These are phyloP conservation scores for Taeniopygia guttata DNA, from an alignment of 2,797 vertebrate genomes.

Conservation along the genomic window DNA sequence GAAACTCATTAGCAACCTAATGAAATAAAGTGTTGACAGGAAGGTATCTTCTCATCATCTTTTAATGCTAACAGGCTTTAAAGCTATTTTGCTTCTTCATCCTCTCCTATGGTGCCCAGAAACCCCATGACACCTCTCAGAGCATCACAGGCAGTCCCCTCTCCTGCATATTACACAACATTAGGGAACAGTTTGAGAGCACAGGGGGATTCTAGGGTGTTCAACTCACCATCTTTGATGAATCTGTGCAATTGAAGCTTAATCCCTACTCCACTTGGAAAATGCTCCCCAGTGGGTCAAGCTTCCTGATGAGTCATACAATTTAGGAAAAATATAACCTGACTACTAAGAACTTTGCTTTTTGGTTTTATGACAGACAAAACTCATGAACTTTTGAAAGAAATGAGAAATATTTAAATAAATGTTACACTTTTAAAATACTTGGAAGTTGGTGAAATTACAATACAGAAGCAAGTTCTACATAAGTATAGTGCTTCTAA, in stretches of 20 bases:
- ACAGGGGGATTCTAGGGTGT: conserved; percentile 18
- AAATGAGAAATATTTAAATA: not conserved
- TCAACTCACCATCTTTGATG: conserved; percentile 27
- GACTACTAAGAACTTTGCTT: not conserved
- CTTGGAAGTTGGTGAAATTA: not conserved
- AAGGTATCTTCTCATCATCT: conserved; percentile 62
- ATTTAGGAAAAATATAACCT: not conserved
- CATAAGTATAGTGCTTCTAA: not conserved
- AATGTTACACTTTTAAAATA: not conserved
- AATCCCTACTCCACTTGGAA: conserved; percentile 38
- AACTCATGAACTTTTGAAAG: not conserved
- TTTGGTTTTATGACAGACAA: not conserved
- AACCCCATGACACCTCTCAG: not conserved
- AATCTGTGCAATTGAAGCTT: conserved; percentile 35
- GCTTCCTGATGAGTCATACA: conserved; percentile 20
- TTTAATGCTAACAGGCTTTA: conserved; percentile 52
- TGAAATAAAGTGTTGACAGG: conserved; percentile 61
- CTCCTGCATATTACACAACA: not conserved
- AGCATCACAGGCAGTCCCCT: conserved; percentile 4
- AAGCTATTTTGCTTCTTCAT: conserved; percentile 43
- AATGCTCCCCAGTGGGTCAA: conserved; percentile 31
- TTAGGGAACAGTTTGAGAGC: conserved; percentile 35
- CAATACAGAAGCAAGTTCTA: not conserved
- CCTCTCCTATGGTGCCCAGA: not conserved
- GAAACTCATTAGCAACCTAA: conserved; percentile 61